phyloP scores from a whole-genome alignment of 2,797 vertebrate genomes.

The Podarcis lilfordi region DNA sequence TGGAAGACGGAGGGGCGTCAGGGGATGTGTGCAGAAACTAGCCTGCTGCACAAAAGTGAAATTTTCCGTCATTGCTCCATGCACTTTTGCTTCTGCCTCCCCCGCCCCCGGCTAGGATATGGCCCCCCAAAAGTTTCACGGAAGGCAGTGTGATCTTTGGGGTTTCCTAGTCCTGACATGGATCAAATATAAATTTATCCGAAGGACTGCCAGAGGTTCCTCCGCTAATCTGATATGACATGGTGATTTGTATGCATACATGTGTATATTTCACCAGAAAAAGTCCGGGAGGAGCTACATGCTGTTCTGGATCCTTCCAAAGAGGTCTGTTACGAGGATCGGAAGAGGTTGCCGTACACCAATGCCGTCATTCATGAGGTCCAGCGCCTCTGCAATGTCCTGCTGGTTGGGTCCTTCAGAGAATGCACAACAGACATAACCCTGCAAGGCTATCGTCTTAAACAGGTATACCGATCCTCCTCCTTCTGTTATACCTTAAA shows the following conservation, averaged over 20 bases:
- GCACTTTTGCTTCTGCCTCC: too few relatives aligned
- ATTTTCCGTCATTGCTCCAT: too few relatives aligned
- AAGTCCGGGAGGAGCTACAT: conserved; percentile 66
- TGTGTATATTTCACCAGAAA: conserved; percentile 45
- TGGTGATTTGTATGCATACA: not conserved
- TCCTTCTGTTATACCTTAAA: not conserved
- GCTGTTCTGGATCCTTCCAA: conserved; percentile 31
- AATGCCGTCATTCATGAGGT: conserved; percentile 60
- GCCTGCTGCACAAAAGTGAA: too few relatives aligned
- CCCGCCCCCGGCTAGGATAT: too few relatives aligned
- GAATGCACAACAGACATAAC: conserved; percentile 53
- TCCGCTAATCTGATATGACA: not conserved
- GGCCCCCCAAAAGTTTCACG: too few relatives aligned
- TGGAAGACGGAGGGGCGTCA: too few relatives aligned
- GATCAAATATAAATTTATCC: too few relatives aligned
- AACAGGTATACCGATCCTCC: conserved; percentile 53
- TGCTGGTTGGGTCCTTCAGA: conserved; percentile 37
- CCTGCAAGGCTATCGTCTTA: conserved; percentile 27
- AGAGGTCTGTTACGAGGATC: conserved; percentile 49
- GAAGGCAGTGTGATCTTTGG: too few relatives aligned
- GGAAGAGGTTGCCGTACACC: conserved; percentile 53
- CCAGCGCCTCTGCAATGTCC: conserved; percentile 61
- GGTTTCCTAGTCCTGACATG: too few relatives aligned
- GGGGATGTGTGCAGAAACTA: too few relatives aligned
- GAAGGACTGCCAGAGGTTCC: too few relatives aligned